These are phyloP conservation scores for Lota lota DNA, from an alignment of 2,113 vertebrate species.

Conservation along the genomic window DNA sequence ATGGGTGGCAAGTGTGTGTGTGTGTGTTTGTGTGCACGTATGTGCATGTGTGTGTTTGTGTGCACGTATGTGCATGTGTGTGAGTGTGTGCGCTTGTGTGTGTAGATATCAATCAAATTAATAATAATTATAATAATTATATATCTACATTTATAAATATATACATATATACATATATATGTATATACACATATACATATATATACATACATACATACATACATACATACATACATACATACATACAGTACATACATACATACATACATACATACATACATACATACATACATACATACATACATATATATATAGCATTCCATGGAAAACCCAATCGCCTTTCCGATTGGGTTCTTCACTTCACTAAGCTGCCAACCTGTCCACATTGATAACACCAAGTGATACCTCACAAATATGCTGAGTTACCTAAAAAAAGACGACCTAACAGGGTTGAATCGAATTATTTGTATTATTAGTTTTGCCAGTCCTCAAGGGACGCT, in stretches of 20 bases:
- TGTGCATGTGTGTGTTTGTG: background rate
- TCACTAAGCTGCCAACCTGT: too few species aligned
- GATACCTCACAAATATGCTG: too few species aligned
- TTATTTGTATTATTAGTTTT: too few species aligned
- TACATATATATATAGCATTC: background rate
- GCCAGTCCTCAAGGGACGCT: too few species aligned
- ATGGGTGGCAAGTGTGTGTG: too few species aligned
- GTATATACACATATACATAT: background rate
- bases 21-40: too few species aligned
- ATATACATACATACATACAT: conserved; percentile 6
- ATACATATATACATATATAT: background rate
- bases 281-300: background rate
- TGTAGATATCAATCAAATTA: background rate
- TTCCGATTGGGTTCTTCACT: too few species aligned
- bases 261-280: conserved; percentile 5
- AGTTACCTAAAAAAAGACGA: too few species aligned
- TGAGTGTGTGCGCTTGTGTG: background rate
- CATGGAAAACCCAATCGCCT: too few species aligned
- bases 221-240: background rate
- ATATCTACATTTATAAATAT: background rate
- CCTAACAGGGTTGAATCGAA: too few species aligned
- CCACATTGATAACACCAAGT: too few species aligned
- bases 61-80: background rate
- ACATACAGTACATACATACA: background rate
- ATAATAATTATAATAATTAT: background rate